Conservation (phyloP, 2,113 vertebrate species). For the Otocyon megalotis region DNA sequence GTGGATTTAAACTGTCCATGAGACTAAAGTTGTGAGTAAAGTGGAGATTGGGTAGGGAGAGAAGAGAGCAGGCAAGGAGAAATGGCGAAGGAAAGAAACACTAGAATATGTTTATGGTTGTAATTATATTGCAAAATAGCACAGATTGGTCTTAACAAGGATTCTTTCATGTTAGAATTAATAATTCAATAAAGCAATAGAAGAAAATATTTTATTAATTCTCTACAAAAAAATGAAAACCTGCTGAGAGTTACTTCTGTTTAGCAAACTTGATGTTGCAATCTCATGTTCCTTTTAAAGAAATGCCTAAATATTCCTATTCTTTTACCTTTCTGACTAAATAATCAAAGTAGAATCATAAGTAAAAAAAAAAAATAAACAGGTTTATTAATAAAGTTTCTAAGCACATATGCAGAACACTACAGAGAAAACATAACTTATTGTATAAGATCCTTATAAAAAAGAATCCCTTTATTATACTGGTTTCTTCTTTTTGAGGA, state of each 20-base stretch:
- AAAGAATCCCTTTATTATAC: background rate
- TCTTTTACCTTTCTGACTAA: background rate
- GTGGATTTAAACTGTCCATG: conserved; percentile 35
- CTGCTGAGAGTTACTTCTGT: background rate
- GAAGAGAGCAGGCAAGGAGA: background rate
- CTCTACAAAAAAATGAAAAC: background rate
- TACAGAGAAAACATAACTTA: background rate
- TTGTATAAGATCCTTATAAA: conserved; percentile 13
- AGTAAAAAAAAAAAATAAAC: conserved; percentile 35
- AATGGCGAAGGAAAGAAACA: background rate
- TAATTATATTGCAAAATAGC: background rate
- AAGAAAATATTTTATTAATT: conserved; percentile 44
- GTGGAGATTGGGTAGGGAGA: background rate
- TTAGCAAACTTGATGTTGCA: conserved; percentile 26
- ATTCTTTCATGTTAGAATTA: background rate
- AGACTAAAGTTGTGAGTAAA: background rate
- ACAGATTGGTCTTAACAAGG: background rate
- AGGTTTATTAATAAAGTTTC: conserved; percentile 21
- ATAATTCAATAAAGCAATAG: conserved; percentile 17
- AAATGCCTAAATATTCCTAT: background rate
- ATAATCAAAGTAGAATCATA: background rate
- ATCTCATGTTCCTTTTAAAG: conserved; percentile 7
- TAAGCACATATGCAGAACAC: conserved; percentile 13
- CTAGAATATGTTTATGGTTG: background rate
- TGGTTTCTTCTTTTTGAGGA: background rate